Evolutionary conservation across 2,888 invertebrate genomes (phyloP).

Genomic region (Polymixis lichenea): DNA sequence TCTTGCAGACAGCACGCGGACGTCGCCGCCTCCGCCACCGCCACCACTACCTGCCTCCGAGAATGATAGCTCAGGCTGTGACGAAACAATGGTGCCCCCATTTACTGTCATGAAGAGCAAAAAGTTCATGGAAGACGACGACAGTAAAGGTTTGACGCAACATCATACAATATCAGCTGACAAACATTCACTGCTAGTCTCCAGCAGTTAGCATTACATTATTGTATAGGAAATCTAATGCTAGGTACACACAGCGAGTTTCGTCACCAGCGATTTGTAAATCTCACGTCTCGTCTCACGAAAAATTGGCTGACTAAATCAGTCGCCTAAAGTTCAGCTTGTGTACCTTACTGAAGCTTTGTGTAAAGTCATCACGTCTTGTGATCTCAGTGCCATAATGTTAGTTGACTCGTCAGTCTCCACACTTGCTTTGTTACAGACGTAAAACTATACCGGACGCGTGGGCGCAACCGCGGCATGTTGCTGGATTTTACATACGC

Average conservation of each 20-base stretch:
- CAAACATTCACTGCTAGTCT: neutral
- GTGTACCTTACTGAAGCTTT: neutral
- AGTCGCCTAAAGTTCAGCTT: neutral
- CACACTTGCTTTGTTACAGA: conserved; percentile 67
- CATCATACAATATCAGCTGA: neutral
- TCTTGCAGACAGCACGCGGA: conserved; percentile 19
- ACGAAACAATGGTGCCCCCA: conserved; percentile 68
- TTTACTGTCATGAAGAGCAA: conserved; percentile 80
- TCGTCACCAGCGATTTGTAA: neutral
- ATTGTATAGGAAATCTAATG: neutral
- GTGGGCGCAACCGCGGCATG: conserved; percentile 90
- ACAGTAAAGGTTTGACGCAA: conserved; percentile 68
- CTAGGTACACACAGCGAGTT: neutral
- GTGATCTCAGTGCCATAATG: neutral
- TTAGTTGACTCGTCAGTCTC: neutral
- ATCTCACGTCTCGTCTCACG: neutral
- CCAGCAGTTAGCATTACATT: neutral
- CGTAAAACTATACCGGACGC: conserved; percentile 87
- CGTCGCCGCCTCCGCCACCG: conserved; percentile 43
- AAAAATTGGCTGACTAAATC: neutral
- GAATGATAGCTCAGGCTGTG: conserved; percentile 40
- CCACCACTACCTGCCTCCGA: conserved; percentile 19
- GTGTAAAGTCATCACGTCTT: neutral
- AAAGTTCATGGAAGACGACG: conserved; percentile 76
- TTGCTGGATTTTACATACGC: conserved; percentile 92